Conservation (phyloP, 2,888 invertebrate genomes). For the Spisula solida region DNA sequence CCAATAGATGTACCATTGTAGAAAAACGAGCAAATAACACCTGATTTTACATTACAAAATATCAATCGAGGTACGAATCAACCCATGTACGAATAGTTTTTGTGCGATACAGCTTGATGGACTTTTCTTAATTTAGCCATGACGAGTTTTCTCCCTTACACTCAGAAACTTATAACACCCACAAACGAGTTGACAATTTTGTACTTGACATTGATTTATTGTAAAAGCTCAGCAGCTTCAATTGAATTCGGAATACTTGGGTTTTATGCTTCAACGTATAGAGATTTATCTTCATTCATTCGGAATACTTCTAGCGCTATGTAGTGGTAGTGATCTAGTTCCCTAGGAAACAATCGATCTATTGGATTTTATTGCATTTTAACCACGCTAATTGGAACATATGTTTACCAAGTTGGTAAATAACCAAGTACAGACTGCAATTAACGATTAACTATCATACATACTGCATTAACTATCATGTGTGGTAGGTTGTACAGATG, state of each 20-base stretch:
- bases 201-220: conserved; percentile 35
- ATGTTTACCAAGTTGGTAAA: conserved; percentile 40
- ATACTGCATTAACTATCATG: background rate
- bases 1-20: too few relatives aligned
- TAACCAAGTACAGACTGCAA: background rate
- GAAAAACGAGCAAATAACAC: too few relatives aligned
- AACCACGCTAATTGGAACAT: conserved; percentile 47
- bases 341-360: conserved; percentile 47
- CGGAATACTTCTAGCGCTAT: conserved; percentile 23
- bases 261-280: background rate
- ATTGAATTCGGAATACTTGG: background rate
- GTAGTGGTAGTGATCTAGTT: conserved; percentile 24
- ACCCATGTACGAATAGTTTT: too few relatives aligned
- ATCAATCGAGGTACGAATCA: too few relatives aligned
- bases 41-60: too few relatives aligned
- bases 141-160: background rate
- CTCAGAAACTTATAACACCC: background rate
- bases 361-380: conserved; percentile 42
- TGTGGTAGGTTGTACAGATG: too few relatives aligned
- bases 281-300: conserved; percentile 26
- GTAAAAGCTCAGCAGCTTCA: background rate
- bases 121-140: too few relatives aligned
- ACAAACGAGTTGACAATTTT: background rate
- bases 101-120: too few relatives aligned
- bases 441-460: too few relatives aligned